phyloP scores from a whole-genome alignment of 2,113 vertebrate species.

The Sapayoa aenigma region DNA sequence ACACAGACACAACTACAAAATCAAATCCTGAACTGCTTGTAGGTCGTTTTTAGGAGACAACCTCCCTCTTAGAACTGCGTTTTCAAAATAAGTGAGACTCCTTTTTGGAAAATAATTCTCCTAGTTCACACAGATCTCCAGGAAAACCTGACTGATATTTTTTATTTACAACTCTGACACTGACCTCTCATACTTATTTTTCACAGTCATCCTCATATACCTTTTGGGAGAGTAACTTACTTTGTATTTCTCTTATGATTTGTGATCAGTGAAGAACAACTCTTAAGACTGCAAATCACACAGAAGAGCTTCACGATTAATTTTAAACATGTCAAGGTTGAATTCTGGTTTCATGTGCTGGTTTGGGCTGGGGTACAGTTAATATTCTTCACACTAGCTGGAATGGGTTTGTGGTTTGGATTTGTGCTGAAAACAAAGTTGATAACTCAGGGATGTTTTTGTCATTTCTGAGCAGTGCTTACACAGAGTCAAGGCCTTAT shows the following conservation, averaged over 20 bases:
- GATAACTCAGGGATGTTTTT: background rate
- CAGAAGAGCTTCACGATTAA: conserved; percentile 35
- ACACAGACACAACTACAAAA: background rate
- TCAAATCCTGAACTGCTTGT: background rate
- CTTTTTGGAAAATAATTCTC: conserved; percentile 43
- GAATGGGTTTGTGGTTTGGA: background rate
- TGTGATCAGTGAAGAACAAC: conserved; percentile 35
- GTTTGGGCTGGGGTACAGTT: background rate
- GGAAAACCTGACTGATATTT: conserved; percentile 29
- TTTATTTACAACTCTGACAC: conserved; percentile 30
- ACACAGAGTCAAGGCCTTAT: background rate
- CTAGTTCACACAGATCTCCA: conserved; percentile 6
- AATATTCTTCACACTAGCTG: background rate
- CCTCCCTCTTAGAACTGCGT: background rate
- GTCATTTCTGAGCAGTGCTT: background rate
- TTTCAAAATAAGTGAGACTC: conserved; percentile 30
- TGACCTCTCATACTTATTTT: conserved; percentile 20
- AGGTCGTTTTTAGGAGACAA: background rate
- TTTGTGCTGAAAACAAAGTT: background rate
- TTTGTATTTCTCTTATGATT: background rate
- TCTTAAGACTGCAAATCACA: conserved; percentile 24
- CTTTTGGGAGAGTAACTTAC: background rate
- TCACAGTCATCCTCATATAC: background rate
- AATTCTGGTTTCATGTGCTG: background rate
- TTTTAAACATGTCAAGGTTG: conserved; percentile 11